Percentiles rank a stretch among this genome's conserved stretches.
These are phyloP conservation scores for Chrysolina oricalcia DNA, from an alignment of 2,888 invertebrate genomes.

Conservation along the genomic window DNA sequence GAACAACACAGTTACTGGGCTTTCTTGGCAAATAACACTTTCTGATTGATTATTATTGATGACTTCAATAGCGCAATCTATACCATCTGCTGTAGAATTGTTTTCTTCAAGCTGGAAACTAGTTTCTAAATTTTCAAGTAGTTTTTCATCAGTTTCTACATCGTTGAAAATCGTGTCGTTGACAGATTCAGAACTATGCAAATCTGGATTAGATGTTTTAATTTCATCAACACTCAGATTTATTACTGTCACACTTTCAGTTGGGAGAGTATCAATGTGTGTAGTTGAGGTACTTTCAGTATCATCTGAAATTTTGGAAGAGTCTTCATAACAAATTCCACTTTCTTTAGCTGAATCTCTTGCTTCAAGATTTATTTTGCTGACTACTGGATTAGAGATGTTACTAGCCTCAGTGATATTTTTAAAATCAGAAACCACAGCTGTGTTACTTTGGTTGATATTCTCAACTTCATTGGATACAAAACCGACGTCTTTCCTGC, in stretches of 20 bases:
- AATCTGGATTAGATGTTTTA: neutral
- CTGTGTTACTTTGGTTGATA: too few relatives aligned
- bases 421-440: neutral
- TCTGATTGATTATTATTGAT: too few relatives aligned
- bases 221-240: neutral
- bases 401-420: neutral
- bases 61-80: too few relatives aligned
- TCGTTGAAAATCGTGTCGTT: neutral
- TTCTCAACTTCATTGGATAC: too few relatives aligned
- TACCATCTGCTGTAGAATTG: neutral
- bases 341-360: neutral
- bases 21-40: too few relatives aligned
- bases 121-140: neutral
- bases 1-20: too few relatives aligned
- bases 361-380: neutral
- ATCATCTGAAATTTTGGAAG: neutral
- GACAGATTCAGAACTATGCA: neutral
- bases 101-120: neutral
- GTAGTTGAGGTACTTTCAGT: neutral
- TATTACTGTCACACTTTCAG: too few relatives aligned
- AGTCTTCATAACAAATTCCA: neutral
- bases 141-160: neutral
- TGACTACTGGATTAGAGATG: neutral
- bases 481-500: too few relatives aligned
- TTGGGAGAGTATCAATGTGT: neutral